Conservation (phyloP, 2,797 vertebrate genomes). For the Pyrrhura leucotis region DNA sequence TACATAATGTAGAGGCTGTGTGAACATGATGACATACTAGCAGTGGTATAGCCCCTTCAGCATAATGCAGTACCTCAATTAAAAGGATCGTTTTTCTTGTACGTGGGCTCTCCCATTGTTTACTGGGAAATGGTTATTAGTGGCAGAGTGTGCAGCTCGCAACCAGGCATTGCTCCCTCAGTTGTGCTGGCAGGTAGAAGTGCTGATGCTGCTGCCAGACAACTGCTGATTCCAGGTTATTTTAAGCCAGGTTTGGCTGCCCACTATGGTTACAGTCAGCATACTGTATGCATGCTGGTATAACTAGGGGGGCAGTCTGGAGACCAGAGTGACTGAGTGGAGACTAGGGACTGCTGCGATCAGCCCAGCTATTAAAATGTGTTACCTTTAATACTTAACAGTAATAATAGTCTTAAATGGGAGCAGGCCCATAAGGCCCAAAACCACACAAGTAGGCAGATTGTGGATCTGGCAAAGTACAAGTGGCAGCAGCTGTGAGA, state of each 20-base stretch:
- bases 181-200: background rate
- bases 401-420: background rate
- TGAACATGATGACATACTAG: rapidly evolving
- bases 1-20: rapidly evolving
- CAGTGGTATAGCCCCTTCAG: background rate
- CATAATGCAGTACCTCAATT: rapidly evolving
- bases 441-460: background rate
- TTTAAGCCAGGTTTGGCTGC: constrained; percentile 30
- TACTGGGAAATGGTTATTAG: background rate
- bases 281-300: background rate
- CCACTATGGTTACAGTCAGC: background rate
- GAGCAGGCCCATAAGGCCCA: rapidly evolving
- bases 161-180: background rate
- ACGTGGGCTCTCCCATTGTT: background rate
- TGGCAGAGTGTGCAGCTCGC: background rate
- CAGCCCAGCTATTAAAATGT: background rate
- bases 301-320: background rate
- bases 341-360: background rate
- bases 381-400: background rate
- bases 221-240: constrained; percentile 39
- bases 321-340: background rate
- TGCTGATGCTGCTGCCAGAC: constrained; percentile 34
- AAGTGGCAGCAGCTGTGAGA: background rate
- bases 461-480: background rate
- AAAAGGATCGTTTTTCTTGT: background rate